Evolutionary conservation across 2,888 invertebrate genomes (phyloP), one percentile per base, ranked within the genome.

Genomic region (Hydroisotoma schaefferi): DNA sequence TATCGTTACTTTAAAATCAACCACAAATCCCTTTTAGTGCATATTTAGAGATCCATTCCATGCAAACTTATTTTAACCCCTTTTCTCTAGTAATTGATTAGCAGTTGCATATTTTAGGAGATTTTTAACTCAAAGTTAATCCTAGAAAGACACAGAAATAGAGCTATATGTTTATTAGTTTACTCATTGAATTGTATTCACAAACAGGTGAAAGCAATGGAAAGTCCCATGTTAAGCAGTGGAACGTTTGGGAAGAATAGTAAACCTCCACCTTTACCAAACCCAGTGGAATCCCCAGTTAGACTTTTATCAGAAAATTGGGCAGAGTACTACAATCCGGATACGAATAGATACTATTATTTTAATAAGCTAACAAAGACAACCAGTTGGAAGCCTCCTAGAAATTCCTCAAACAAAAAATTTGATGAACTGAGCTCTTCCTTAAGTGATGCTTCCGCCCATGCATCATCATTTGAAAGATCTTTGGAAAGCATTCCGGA

Each of bases 311-410:
- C 61, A 1, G 68, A 72, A 38, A 70, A 70, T 51, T 72, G 72
- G 72, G 61, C 55, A 1, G 72, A 72, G 43, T 72, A 70, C 55
- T 62, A 57, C 40, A 63, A 64, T 37, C 53, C 58, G 3, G 63
- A 65, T 40, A 59, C 52, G 23, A 52, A 57, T 8, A 59, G 72
- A 47, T 63, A 67, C 51, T 71, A 64, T 56, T 72, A 72, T 48
- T 71, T 70, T 51, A 72, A 72, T 48, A 44, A 49, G n/a, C 57
- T 65, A 22, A 70, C 63, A 18, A 65, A 65, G 43, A 53, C 59
- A 44, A 63, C 64, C 8, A 71, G 70, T 52, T 72, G 70, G 69
- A 72, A 72, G 56, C 72, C 72, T 20, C 72, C 72, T 47, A 53
- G 72, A 46, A 61, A 63, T 56, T 66, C 67, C 20, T 58, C 44